Conservation (phyloP, 2,113 vertebrate genomes). For the Percina caprodes region DNA sequence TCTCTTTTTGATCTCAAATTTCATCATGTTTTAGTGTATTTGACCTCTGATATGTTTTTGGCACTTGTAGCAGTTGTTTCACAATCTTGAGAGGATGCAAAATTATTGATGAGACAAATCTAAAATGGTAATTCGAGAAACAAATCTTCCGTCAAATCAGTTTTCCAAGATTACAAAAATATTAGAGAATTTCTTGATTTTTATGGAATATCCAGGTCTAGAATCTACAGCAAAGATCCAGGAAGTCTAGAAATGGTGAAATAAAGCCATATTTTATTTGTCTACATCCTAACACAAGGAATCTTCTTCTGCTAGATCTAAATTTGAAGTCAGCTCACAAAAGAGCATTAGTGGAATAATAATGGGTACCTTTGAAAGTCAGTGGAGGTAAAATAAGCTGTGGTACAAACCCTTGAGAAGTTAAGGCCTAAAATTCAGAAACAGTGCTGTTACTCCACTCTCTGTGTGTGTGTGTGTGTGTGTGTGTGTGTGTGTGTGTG, state of each 20-base stretch:
- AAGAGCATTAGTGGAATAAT: slow-evolving; percentile 3
- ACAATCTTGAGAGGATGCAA: neutral
- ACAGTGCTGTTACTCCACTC: slow-evolving; percentile 26
- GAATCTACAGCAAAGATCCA: neutral
- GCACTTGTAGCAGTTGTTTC: neutral
- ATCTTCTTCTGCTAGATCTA: neutral
- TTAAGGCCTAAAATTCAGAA: slow-evolving; percentile 31
- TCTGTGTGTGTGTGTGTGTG: neutral
- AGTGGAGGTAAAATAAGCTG: slow-evolving; percentile 20
- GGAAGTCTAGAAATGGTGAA: neutral
- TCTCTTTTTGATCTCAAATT: slow-evolving; percentile 35
- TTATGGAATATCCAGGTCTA: neutral
- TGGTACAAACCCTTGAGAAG: slow-evolving; percentile 19
- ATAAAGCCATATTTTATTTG: neutral
- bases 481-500: slow-evolving; percentile 3
- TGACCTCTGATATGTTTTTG: slow-evolving; percentile 9
- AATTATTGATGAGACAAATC: neutral
- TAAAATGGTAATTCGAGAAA: neutral
- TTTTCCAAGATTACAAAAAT: neutral
- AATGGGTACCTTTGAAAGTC: slow-evolving; percentile 36
- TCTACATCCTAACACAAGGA: neutral
- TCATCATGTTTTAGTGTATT: neutral
- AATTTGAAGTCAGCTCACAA: slow-evolving; percentile 12
- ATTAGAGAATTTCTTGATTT: neutral
- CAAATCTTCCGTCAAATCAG: neutral